Base-by-base conservation (phyloP, 2,888 invertebrate genomes). In the Drosophila picticornis region DNA sequence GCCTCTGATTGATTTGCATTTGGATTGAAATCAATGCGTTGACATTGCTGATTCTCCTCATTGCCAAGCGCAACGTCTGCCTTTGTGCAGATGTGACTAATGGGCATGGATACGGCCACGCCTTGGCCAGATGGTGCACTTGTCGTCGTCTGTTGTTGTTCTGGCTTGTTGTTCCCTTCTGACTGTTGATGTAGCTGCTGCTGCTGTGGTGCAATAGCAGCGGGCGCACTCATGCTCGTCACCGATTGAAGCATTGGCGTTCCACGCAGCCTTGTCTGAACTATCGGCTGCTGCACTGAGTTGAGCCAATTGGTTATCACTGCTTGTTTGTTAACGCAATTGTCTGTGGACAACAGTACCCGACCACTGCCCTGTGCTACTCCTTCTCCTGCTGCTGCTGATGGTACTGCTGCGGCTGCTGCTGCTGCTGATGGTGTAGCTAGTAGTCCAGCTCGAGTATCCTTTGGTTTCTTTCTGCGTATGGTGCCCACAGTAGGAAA, bases 291-390 rank as follows among this genome's bases (percentile, higher is more conserved):
- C 29, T 56, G 58, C 16, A 88, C 65, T 7, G 65, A 63, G n/a
- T 52, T 61, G 11, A 86, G 64, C 86, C 83, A 88, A 25, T 59
- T 55, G n/a, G 38, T 38, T 1, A 86, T 61, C 7, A 58, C n/a
- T 6, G 53, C 11, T 6, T 72, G 64, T 7, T 61, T 85, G 31
- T 53, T 34, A 22, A n/a, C 1, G 10, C 16, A 22, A 0, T 22
- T 53, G 32, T 1, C 6, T 2, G 48, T 7, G 0, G 22, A 4
- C 4, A 56, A 13, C 19, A 13, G 16, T 16, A 9, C 46, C 6
- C 13, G 22, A 38, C 1, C 6, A n/a, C 16, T 46, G 46, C 4
- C 2, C 22, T 9, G 46, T 25, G 46, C 22, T 16, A 1, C 13
- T 25, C 9, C 46, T 25, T 4, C 46, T 7, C 7, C 7, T 22